A percentile compares a stretch with the other conserved stretches of the same genome.
These are phyloP conservation scores for Acanthiza pusilla DNA, from an alignment of 2,797 vertebrate genomes.

Conservation along the genomic window DNA sequence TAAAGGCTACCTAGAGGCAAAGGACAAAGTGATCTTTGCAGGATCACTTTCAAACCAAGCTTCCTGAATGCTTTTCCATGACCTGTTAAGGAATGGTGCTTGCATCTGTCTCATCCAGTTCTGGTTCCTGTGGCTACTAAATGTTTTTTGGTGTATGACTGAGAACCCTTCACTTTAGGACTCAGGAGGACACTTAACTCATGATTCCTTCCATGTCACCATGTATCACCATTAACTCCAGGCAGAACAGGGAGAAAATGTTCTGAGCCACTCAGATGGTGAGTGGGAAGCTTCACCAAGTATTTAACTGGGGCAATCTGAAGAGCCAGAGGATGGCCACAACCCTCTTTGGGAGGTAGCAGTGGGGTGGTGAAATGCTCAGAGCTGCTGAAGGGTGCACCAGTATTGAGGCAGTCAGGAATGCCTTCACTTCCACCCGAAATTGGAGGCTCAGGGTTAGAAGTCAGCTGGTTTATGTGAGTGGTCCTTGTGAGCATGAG, in stretches of 20 bases:
- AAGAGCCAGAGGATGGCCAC: not conserved
- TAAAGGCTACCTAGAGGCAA: not conserved
- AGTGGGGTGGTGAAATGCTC: not conserved
- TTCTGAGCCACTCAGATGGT: not conserved
- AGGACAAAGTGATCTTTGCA: not conserved
- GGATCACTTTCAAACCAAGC: not conserved
- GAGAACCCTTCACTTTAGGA: not conserved
- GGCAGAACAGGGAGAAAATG: not conserved
- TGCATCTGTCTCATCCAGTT: not conserved
- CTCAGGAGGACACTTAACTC: not conserved
- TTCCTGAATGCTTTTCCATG: slow-evolving; percentile 7
- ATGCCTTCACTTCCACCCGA: not conserved
- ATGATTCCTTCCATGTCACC: not conserved
- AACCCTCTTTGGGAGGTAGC: not conserved
- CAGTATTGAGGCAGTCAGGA: not conserved
- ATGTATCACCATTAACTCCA: not conserved
- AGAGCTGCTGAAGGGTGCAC: not conserved
- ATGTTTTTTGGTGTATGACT: not conserved
- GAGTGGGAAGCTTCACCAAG: not conserved
- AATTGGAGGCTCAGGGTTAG: not conserved
- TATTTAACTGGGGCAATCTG: not conserved
- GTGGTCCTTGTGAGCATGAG: not conserved
- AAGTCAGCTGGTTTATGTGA: not conserved
- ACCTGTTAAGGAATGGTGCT: not conserved
- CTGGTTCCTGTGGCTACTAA: not conserved